Evolutionary conservation across 2,797 vertebrate species (phyloP).

Genomic region (Lacerta bilineata): DNA sequence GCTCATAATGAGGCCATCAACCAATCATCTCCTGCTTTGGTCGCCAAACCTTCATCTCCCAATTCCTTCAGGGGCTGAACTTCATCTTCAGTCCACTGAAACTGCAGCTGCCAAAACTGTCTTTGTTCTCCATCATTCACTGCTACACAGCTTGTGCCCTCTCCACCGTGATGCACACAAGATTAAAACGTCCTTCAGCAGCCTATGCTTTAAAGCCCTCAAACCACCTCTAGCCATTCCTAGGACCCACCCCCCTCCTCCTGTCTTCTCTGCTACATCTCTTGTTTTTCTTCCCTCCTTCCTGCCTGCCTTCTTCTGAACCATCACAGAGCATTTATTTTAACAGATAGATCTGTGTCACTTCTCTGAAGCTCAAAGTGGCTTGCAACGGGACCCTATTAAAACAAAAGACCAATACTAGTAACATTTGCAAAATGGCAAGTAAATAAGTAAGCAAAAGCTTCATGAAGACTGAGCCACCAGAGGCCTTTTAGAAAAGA

Average conservation of each 20-base stretch:
- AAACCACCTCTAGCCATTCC: conserved; percentile 4
- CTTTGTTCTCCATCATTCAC: conserved; percentile 32
- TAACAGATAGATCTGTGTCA: not conserved
- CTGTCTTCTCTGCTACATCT: not conserved
- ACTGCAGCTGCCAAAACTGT: conserved; percentile 19
- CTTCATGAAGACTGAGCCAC: too few species aligned
- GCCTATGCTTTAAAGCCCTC: not conserved
- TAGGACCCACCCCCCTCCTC: not conserved
- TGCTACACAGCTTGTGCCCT: conserved; percentile 12
- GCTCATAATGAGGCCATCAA: not conserved
- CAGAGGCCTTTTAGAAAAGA: too few species aligned
- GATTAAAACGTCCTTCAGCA: conserved; percentile 44
- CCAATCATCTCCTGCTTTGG: not conserved
- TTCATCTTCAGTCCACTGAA: conserved; percentile 21
- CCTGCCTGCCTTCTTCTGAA: not conserved
- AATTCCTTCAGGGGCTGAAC: conserved; percentile 12
- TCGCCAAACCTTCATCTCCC: conserved; percentile 3
- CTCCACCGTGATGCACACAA: conserved; percentile 4
- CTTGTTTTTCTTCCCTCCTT: not conserved
- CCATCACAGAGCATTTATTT: not conserved
- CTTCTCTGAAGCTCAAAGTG: not conserved
- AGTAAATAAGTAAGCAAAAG: too few species aligned
- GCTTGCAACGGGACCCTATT: not conserved
- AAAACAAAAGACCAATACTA: conserved; percentile 2
- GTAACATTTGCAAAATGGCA: not conserved